A percentile compares a stretch with the other conserved stretches of the same genome.
These are phyloP conservation scores for Cyanoliseus patagonus DNA, from an alignment of 2,113 vertebrate genomes.

Conservation along the genomic window DNA sequence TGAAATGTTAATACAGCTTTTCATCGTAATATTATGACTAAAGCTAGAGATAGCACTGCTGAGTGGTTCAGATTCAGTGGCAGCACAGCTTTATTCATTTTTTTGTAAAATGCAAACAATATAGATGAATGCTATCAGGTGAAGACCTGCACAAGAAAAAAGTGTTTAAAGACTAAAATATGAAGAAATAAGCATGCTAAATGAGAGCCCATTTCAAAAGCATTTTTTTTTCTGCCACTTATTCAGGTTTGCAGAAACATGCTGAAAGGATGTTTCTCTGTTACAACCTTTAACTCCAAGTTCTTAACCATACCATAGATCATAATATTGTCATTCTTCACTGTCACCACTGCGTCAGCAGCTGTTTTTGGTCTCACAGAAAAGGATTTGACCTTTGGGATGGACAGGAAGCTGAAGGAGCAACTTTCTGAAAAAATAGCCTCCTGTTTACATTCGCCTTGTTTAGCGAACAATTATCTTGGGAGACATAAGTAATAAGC, in stretches of 20 bases:
- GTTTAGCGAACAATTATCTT: conserved; percentile 57
- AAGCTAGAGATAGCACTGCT: background rate
- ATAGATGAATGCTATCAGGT: background rate
- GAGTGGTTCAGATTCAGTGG: background rate
- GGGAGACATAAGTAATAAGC: conserved; percentile 60
- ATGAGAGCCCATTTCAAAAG: background rate
- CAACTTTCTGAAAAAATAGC: conserved; percentile 34
- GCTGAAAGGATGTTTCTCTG: conserved; percentile 56
- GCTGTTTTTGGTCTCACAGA: conserved; percentile 37
- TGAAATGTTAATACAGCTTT: background rate
- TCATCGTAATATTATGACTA: background rate
- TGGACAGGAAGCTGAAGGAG: conserved; percentile 60
- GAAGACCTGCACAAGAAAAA: background rate
- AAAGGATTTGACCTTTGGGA: conserved; percentile 45
- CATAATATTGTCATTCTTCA: conserved; percentile 44
- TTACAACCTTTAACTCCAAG: conserved; percentile 19
- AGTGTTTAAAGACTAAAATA: background rate
- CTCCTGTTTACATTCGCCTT: conserved; percentile 58
- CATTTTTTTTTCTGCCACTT: conserved; percentile 20
- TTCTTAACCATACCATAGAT: conserved; percentile 41
- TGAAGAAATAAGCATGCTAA: background rate
- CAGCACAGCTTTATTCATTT: background rate
- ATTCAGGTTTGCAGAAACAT: conserved; percentile 42
- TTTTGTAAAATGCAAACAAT: background rate
- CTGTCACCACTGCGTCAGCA: conserved; percentile 44